Base-by-base conservation (phyloP, 2,797 vertebrate species). In the Melanotaenia trifasciata region DNA sequence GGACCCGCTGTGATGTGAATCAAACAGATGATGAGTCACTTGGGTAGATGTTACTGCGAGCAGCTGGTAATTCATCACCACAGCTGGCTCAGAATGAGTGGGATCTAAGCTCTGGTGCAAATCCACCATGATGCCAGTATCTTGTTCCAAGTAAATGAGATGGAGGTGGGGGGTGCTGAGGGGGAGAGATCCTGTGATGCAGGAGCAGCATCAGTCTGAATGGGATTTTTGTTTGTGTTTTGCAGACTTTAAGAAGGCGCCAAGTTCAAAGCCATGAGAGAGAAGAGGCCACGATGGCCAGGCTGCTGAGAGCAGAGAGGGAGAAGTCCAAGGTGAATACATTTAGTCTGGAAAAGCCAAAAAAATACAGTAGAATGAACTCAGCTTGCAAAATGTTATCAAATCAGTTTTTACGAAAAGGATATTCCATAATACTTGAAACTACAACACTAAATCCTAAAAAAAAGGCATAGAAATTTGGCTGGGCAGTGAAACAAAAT, bases 301-400 rank as follows among this genome's bases (percentile, higher is more conserved):
- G 93, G 87, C 90, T 96, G 20, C 81, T 90, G 69, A 95, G 91
- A 89, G 94, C 94, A n/a, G 96, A 97, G 89, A 85, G 72, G 0
- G 95, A 97, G 78, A 96, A 94, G 80, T 92, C 70, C 47, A 94
- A 96, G 94, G 97, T 98, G 58, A 82, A 43, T 57, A 18, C 11
- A 16, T 57, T 54, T 22, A 4, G 9, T 24, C 8, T 51, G 10
- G 22, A 50, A 50, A 20, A 20, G 20, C 12, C 3, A 47, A 47
- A 45, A 20, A 36, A 36, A 45, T 5, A 45, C 18, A 16, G 4
- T 18, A 10, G 8, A 47, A 45, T 45, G 43, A 45, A 45, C 40
- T 43, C 30, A 30, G 30, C 30, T 30, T 30, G 30, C 30, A 30
- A 30, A 30, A 30, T 30, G 30, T 30, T 30, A 30, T 30, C 40